Evolutionary conservation across 2,113 vertebrate genomes (phyloP).

Genomic region (Plotosus lineatus): DNA sequence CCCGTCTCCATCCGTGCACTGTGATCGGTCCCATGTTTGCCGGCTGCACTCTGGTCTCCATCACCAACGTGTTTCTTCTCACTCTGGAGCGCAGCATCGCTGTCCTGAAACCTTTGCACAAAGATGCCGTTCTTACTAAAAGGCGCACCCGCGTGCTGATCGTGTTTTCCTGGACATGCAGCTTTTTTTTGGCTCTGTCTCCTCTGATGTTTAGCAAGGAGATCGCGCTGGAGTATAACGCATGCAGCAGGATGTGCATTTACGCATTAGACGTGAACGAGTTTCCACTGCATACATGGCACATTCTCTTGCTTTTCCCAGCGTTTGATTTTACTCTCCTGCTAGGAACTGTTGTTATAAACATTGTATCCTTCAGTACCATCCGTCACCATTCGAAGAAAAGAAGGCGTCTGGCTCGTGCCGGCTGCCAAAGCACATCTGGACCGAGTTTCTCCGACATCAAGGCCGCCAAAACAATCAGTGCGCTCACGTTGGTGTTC

Average conservation of each 20-base stretch:
- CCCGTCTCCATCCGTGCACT: conserved; percentile 72
- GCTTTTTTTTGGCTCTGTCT: conserved; percentile 72
- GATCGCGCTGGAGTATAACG: conserved; percentile 76
- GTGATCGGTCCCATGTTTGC: conserved; percentile 75
- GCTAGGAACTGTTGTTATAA: conserved; percentile 71
- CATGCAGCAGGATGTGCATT: conserved; percentile 79
- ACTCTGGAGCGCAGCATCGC: conserved; percentile 75
- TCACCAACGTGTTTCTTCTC: conserved; percentile 76
- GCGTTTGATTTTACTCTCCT: conserved; percentile 78
- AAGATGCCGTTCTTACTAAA: conserved; percentile 72
- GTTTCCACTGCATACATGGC: conserved; percentile 68
- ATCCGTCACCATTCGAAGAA: conserved; percentile 75
- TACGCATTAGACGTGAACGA: conserved; percentile 65
- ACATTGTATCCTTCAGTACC: conserved; percentile 74
- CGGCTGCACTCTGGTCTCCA: conserved; percentile 78
- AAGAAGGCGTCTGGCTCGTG: conserved; percentile 69
- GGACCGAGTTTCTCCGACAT: conserved; percentile 77
- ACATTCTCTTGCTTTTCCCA: conserved; percentile 76
- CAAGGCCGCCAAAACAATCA: conserved; percentile 77
- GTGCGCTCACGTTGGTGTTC: conserved; percentile 73
- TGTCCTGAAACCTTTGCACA: conserved; percentile 74
- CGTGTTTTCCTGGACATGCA: conserved; percentile 70
- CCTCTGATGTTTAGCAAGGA: conserved; percentile 72
- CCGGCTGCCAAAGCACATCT: conserved; percentile 59
- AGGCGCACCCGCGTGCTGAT: conserved; percentile 72